These are phyloP conservation scores for Ophion slaviceki DNA, from an alignment of 2,888 invertebrate species.

Conservation along the genomic window DNA sequence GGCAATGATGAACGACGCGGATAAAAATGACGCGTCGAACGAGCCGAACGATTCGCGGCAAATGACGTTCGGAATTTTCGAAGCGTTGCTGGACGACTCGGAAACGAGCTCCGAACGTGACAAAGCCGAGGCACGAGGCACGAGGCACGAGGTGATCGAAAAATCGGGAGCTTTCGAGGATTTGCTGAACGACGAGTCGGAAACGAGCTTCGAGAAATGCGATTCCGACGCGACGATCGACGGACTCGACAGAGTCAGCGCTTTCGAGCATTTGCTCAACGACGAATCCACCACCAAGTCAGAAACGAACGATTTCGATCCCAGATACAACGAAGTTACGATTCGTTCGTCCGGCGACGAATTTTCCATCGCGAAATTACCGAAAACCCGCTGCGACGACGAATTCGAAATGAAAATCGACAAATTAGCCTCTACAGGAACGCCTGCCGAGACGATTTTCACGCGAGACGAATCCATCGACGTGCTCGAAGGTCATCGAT, in stretches of 20 bases:
- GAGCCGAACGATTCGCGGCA: not conserved
- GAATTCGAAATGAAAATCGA: not conserved
- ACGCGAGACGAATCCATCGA: conserved; percentile 36
- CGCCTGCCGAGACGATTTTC: not conserved
- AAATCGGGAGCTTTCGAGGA: conserved; percentile 33
- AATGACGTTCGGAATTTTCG: conserved; percentile 1
- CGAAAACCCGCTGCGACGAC: not conserved
- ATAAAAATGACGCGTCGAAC: not conserved
- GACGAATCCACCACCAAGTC: conserved; percentile 32
- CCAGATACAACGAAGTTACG: not conserved
- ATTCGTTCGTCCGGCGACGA: conserved; percentile 3
- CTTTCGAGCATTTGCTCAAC: conserved; percentile 59
- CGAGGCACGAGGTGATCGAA: not conserved
- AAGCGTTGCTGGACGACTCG: conserved; percentile 19
- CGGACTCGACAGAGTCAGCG: conserved; percentile 8
- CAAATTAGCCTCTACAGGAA: not conserved
- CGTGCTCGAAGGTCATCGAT: conserved; percentile 5
- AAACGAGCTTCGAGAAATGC: conserved; percentile 22
- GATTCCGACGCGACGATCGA: conserved; percentile 8
- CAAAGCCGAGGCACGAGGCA: not conserved
- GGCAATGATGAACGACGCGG: not conserved
- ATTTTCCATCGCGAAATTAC: not conserved
- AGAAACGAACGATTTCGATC: not conserved
- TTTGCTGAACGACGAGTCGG: conserved; percentile 14
- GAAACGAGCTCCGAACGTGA: conserved; percentile 2